A percentile compares a stretch with the other conserved stretches of the same genome.
phyloP scores from a whole-genome alignment of 2,113 vertebrate genomes.

The Chrysochloris asiatica region DNA sequence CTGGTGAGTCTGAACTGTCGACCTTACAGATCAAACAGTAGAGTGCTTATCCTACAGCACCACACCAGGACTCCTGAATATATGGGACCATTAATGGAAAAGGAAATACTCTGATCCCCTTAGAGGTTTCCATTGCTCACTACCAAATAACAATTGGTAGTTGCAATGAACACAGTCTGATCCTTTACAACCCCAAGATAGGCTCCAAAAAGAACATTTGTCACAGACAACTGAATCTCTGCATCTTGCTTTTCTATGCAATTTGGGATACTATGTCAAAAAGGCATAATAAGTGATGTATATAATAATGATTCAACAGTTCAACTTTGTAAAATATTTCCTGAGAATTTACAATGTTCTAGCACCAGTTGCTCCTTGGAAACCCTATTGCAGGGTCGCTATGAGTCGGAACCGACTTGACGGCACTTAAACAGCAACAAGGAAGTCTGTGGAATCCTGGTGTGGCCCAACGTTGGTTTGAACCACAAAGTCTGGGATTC shows the following conservation, averaged over 20 bases:
- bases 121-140: not conserved
- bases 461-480: too few species aligned
- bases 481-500: too few species aligned
- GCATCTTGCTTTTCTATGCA: not conserved
- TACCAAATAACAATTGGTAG: not conserved
- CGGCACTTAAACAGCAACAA: too few species aligned
- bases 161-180: not conserved
- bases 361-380: too few species aligned
- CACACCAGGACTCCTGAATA: too few species aligned
- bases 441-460: too few species aligned
- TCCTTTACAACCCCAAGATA: not conserved
- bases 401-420: too few species aligned
- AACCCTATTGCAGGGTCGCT: too few species aligned
- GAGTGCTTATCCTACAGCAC: too few species aligned
- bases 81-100: not conserved
- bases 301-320: slow-evolving; percentile 6
- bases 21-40: too few species aligned
- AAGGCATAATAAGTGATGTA: slow-evolving; percentile 4
- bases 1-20: too few species aligned
- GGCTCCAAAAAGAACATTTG: not conserved
- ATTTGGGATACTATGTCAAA: slow-evolving; percentile 4
- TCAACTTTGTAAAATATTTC: slow-evolving; percentile 37
- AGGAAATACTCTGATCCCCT: not conserved
- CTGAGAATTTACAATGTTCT: not conserved
- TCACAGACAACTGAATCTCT: not conserved